phyloP scores from a whole-genome alignment of 2,113 vertebrate genomes.

The Otocyon megalotis region DNA sequence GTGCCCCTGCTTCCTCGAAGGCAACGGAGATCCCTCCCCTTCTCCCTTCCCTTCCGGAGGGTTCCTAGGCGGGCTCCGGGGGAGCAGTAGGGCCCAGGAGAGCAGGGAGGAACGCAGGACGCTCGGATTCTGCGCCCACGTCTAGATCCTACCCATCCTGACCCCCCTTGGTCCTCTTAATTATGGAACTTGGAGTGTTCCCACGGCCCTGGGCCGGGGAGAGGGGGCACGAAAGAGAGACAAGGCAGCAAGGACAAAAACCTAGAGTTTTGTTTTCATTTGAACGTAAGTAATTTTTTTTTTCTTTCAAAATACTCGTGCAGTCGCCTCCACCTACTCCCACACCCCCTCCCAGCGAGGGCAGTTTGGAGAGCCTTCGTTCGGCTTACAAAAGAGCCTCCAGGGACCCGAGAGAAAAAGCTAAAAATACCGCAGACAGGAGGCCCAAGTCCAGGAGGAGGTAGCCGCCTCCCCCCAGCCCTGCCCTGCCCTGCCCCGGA shows the following conservation, averaged over 20 bases:
- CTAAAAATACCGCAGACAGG: not conserved
- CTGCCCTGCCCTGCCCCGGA: not conserved
- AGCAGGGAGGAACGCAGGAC: not conserved
- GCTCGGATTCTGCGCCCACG: not conserved
- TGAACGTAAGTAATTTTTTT: not conserved
- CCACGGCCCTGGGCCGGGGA: not conserved
- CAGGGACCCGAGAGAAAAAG: not conserved
- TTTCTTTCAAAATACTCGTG: not conserved
- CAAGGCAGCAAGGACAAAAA: not conserved
- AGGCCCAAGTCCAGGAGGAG: not conserved
- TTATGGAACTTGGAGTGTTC: not conserved
- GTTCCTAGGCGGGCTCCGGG: not conserved
- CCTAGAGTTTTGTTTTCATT: not conserved
- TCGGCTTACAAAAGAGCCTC: not conserved
- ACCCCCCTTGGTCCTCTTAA: not conserved
- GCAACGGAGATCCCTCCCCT: not conserved
- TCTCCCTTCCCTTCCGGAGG: not conserved
- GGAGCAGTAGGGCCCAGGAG: not conserved
- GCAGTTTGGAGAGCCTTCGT: not conserved
- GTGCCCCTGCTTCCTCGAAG: not conserved
- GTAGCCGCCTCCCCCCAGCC: no score
- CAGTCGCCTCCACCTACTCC: not conserved
- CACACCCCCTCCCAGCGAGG: not conserved
- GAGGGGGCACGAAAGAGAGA: not conserved
- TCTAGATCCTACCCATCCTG: slow-evolving; percentile 24